phyloP scores from a whole-genome alignment of 2,888 invertebrate genomes.

The Baccha elongata region DNA sequence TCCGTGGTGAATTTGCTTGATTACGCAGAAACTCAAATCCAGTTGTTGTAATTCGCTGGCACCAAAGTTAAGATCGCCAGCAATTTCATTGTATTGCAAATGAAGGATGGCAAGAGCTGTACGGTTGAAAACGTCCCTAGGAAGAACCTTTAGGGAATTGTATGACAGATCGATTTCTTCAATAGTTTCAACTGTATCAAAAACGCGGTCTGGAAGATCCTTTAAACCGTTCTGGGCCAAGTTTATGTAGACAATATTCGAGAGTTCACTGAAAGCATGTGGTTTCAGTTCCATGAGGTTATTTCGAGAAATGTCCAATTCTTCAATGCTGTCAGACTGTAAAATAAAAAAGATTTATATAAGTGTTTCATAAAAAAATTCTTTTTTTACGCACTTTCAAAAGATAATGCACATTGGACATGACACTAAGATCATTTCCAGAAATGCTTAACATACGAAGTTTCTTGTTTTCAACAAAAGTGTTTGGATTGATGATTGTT shows the following conservation, averaged over 20 bases:
- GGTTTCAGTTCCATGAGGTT: constrained; percentile 86
- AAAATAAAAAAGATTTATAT: background rate
- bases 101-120: constrained; percentile 88
- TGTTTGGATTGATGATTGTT: constrained; percentile 86
- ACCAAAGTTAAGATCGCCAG: constrained; percentile 85
- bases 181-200: constrained; percentile 86
- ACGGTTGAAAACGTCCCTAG: constrained; percentile 86
- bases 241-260: constrained; percentile 87
- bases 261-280: constrained; percentile 86
- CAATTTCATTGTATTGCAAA: constrained; percentile 87
- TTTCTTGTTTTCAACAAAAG: constrained; percentile 87
- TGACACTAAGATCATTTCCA: constrained; percentile 85
- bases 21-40: constrained; percentile 87
- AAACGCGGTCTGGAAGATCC: constrained; percentile 82
- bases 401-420: constrained; percentile 80
- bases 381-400: constrained; percentile 76
- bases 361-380: background rate
- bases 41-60: constrained; percentile 86
- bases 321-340: constrained; percentile 85
- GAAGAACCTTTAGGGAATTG: constrained; percentile 86
- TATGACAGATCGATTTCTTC: constrained; percentile 89
- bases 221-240: constrained; percentile 87
- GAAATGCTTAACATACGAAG: constrained; percentile 87
- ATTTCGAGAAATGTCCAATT: constrained; percentile 88
- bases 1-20: constrained; percentile 86